phyloP scores from a whole-genome alignment of 1,140 invertebrate species.

The Drosophila ohnishii region DNA sequence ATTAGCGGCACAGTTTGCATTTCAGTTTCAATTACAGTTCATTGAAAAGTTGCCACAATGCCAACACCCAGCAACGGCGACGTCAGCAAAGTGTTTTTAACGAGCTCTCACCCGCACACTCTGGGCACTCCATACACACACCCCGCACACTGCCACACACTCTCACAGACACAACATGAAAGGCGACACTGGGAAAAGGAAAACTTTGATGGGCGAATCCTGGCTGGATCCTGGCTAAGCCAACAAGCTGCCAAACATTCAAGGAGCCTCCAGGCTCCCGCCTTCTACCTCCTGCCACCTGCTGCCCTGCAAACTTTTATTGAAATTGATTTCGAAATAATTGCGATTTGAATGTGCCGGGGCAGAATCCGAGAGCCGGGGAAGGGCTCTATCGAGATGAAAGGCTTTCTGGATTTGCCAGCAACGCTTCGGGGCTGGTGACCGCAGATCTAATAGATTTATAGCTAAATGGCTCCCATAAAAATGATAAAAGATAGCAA shows the following conservation, averaged over 20 bases:
- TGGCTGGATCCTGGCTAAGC: constrained; percentile 55
- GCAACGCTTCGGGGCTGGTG: constrained; percentile 31
- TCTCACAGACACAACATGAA: constrained; percentile 40
- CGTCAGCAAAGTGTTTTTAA: constrained; percentile 79
- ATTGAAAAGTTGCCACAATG: constrained; percentile 77
- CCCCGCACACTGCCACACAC: background rate
- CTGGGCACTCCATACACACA: constrained; percentile 8
- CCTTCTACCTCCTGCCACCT: constrained; percentile 14
- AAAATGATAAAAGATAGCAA: constrained; percentile 39
- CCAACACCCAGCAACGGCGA: constrained; percentile 57
- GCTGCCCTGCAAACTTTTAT: constrained; percentile 65
- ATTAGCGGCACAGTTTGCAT: constrained; percentile 69
- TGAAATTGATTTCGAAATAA: constrained; percentile 80
- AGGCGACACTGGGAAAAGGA: constrained; percentile 52
- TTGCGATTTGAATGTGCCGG: constrained; percentile 72
- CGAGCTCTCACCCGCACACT: constrained; percentile 56
- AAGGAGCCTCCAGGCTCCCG: constrained; percentile 12
- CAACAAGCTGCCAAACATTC: constrained; percentile 71
- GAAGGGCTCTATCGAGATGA: constrained; percentile 13
- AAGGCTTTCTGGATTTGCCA: constrained; percentile 34
- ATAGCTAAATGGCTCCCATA: constrained; percentile 51
- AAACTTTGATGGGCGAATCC: constrained; percentile 63
- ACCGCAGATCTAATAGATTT: constrained; percentile 69
- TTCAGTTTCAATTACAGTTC: constrained; percentile 81
- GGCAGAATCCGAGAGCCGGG: constrained; percentile 15